Evolutionary conservation across 2,113 vertebrate species (phyloP).

Genomic region (Pedionomus torquatus): DNA sequence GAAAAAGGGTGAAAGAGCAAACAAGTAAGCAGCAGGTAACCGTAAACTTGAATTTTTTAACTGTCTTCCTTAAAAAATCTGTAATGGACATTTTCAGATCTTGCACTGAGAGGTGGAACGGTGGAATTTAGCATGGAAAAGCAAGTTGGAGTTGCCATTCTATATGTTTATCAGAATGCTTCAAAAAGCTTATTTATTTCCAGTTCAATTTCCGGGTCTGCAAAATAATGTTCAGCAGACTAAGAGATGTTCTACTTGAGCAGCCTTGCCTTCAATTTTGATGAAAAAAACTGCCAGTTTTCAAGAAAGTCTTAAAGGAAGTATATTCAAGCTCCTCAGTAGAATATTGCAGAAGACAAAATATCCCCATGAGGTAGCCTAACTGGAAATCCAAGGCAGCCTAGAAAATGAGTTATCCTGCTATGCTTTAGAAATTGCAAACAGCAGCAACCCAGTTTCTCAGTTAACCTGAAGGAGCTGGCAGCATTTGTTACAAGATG

Average conservation of each 20-base stretch:
- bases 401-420: slow-evolving; percentile 30
- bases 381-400: slow-evolving; percentile 23
- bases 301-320: slow-evolving; percentile 22
- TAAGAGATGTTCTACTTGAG: slow-evolving; percentile 3
- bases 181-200: neutral
- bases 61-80: neutral
- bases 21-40: neutral
- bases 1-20: neutral
- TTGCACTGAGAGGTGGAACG: neutral
- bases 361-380: slow-evolving; percentile 2
- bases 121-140: neutral
- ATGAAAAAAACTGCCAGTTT: neutral
- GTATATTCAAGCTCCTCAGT: neutral
- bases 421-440: slow-evolving; percentile 50
- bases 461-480: slow-evolving; percentile 23
- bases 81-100: neutral
- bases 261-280: neutral
- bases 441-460: slow-evolving; percentile 38
- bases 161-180: neutral
- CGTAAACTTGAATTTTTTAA: neutral
- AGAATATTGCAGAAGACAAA: slow-evolving; percentile 34
- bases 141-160: neutral
- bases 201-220: neutral
- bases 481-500: neutral
- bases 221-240: slow-evolving; percentile 10